Percentiles rank a stretch among this genome's conserved stretches.
Conservation (phyloP, 2,113 vertebrate species). For the Ia io region DNA sequence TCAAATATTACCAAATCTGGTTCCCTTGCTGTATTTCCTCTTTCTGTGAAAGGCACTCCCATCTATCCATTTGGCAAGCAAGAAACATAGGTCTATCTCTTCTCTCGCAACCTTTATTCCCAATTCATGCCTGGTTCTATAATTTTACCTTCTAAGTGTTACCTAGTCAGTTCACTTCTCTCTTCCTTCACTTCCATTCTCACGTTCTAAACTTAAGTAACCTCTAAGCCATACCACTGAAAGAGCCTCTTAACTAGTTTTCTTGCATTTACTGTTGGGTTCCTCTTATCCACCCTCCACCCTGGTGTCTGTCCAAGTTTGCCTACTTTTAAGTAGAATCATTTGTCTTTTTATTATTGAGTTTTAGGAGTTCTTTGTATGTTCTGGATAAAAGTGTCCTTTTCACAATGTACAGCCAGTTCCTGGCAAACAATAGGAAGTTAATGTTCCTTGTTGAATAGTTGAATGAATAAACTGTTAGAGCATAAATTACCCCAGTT, state of each 20-base stretch:
- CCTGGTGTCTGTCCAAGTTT: not conserved
- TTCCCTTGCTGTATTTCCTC: not conserved
- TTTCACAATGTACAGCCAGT: conserved; percentile 16
- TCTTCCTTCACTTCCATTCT: not conserved
- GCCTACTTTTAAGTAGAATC: not conserved
- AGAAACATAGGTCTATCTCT: not conserved
- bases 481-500: not conserved
- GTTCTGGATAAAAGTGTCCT: not conserved
- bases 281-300: not conserved
- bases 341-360: not conserved
- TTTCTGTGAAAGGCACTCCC: not conserved
- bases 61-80: not conserved
- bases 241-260: not conserved
- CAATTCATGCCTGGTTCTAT: not conserved
- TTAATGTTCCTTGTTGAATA: not conserved
- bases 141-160: not conserved
- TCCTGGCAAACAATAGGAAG: not conserved
- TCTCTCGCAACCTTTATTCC: not conserved
- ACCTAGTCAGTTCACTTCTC: not conserved
- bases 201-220: not conserved
- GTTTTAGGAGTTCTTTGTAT: not conserved
- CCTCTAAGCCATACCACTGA: not conserved
- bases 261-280: not conserved
- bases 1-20: not conserved
- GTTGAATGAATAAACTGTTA: not conserved